phyloP scores from a whole-genome alignment of 2,888 invertebrate genomes.

The Mamestra brassicae region DNA sequence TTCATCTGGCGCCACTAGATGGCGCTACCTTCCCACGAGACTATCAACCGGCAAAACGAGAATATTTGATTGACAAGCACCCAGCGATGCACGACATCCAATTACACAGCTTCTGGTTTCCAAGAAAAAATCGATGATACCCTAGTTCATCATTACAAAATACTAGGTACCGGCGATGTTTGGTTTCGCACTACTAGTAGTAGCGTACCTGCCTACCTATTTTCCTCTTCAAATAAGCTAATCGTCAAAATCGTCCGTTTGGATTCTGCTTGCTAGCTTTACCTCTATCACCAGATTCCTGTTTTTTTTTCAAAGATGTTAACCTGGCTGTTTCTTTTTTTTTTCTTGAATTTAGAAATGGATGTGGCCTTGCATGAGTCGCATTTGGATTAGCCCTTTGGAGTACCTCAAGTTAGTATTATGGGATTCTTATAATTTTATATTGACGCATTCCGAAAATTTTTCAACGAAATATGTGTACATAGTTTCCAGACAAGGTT shows the following conservation, averaged over 20 bases:
- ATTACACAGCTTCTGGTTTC: conserved; percentile 45
- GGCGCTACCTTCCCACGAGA: conserved; percentile 29
- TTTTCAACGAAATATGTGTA: neutral
- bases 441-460: neutral
- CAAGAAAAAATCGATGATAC: conserved; percentile 40
- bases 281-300: neutral
- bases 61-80: conserved; percentile 60
- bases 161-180: conserved; percentile 18
- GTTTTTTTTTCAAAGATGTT: neutral
- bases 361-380: neutral
- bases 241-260: no score
- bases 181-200: conserved; percentile 1
- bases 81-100: conserved; percentile 51
- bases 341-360: neutral
- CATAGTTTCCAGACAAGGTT: neutral
- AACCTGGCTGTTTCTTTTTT: no score
- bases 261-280: no score
- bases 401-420: neutral
- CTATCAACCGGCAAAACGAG: conserved; percentile 36
- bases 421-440: neutral
- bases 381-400: neutral
- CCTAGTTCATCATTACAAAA: conserved; percentile 41
- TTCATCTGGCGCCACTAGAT: conserved; percentile 38
- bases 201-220: no score
- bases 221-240: no score